These are phyloP conservation scores for Cygnus olor DNA, from an alignment of 2,797 vertebrate genomes.

Conservation along the genomic window DNA sequence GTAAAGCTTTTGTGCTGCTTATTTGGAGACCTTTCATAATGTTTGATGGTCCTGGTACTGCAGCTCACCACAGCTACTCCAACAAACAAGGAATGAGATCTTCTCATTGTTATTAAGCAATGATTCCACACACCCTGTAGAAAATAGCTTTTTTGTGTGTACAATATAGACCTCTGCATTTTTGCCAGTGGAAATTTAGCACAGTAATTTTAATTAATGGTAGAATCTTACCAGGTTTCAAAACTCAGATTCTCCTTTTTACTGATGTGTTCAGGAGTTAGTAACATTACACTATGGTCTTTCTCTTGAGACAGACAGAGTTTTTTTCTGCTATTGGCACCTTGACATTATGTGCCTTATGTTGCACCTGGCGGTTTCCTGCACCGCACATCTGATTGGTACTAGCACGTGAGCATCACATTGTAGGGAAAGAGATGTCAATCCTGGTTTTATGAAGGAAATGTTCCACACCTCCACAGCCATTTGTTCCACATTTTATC, in stretches of 20 bases:
- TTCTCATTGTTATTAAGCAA: not conserved
- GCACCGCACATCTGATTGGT: constrained; percentile 24
- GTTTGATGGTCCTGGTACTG: not conserved
- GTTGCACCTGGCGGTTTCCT: constrained; percentile 40
- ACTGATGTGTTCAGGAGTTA: not conserved
- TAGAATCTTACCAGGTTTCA: not conserved
- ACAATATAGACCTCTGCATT: not conserved
- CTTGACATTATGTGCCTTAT: not conserved
- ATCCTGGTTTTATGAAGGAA: constrained; percentile 33
- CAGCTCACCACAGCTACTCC: not conserved
- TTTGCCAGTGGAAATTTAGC: not conserved
- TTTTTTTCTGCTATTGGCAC: not conserved
- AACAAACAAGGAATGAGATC: not conserved
- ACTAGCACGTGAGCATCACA: not conserved
- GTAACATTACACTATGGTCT: not conserved
- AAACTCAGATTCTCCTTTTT: not conserved
- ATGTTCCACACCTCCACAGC: not conserved
- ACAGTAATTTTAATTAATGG: not conserved
- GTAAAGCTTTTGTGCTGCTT: not conserved
- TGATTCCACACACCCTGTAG: not conserved
- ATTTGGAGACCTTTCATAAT: not conserved
- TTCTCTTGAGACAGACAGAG: not conserved
- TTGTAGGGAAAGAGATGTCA: not conserved
- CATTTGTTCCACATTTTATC: not conserved
- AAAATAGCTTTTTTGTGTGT: constrained; percentile 2